Evolutionary conservation across 2,888 invertebrate genomes (phyloP).

Genomic region (Apoda limacodes): DNA sequence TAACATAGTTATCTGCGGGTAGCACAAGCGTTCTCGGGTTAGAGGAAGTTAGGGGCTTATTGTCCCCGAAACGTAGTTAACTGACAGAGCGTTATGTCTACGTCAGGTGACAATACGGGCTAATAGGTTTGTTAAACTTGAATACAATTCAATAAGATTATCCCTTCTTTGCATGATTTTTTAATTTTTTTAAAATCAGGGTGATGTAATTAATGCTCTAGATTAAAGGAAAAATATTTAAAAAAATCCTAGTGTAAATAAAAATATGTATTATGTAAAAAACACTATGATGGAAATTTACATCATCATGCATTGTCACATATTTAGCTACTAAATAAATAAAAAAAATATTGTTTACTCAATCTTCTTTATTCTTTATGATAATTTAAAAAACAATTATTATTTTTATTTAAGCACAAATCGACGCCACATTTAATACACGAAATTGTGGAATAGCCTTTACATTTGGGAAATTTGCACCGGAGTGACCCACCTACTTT

Average conservation of each 20-base stretch:
- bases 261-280: constrained; percentile 21
- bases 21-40: too few species aligned
- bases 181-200: constrained; percentile 23
- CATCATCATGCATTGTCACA: constrained; percentile 23
- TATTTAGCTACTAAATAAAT: constrained; percentile 22
- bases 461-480: constrained; percentile 33
- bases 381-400: constrained; percentile 29
- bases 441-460: constrained; percentile 32
- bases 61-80: too few species aligned
- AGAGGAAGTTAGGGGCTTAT: too few species aligned
- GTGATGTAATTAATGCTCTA: constrained; percentile 25
- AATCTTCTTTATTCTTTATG: constrained; percentile 24
- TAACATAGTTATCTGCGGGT: too few species aligned
- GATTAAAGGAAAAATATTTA: constrained; percentile 27
- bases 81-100: too few species aligned
- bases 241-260: constrained; percentile 20
- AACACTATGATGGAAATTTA: constrained; percentile 25
- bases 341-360: too few species aligned
- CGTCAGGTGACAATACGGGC: too few species aligned
- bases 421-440: constrained; percentile 30
- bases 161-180: constrained; percentile 24
- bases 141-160: too few species aligned
- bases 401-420: constrained; percentile 28
- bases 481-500: constrained; percentile 31
- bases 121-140: too few species aligned